Evolutionary conservation across 2,113 vertebrate species (phyloP).

Genomic region (Alligator sinensis): DNA sequence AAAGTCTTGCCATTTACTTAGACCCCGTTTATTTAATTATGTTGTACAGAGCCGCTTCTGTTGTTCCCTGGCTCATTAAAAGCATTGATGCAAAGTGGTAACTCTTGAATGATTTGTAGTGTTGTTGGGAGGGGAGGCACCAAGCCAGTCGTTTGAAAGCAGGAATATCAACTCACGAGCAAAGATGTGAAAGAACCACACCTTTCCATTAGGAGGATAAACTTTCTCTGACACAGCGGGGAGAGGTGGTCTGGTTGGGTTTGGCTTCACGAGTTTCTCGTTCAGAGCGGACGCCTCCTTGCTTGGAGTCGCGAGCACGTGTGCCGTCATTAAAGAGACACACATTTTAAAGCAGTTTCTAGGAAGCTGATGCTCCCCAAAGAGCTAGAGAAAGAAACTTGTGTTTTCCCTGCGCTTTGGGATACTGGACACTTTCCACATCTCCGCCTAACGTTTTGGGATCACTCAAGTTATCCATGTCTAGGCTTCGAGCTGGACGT

Average conservation of each 20-base stretch:
- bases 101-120: constrained; percentile 49
- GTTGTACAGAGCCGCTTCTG: constrained; percentile 63
- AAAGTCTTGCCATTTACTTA: constrained; percentile 65
- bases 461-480: too few species aligned
- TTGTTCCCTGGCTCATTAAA: constrained; percentile 68
- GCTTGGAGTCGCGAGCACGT: not conserved
- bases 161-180: not conserved
- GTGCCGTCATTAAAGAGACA: not conserved
- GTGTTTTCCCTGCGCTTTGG: not conserved
- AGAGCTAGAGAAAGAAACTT: not conserved
- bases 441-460: not conserved
- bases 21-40: constrained; percentile 66
- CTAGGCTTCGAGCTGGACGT: not conserved
- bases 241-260: not conserved
- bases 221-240: constrained; percentile 3
- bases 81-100: constrained; percentile 39
- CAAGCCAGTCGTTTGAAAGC: not conserved
- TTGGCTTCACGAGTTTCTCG: constrained; percentile 24
- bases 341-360: not conserved
- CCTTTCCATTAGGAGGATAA: not conserved
- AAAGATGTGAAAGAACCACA: not conserved
- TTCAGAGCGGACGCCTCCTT: not conserved
- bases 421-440: not conserved
- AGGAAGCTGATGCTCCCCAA: not conserved
- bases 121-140: accelerated